phyloP scores from a whole-genome alignment of 2,797 vertebrate species.

The Gallinago nigripennis region DNA sequence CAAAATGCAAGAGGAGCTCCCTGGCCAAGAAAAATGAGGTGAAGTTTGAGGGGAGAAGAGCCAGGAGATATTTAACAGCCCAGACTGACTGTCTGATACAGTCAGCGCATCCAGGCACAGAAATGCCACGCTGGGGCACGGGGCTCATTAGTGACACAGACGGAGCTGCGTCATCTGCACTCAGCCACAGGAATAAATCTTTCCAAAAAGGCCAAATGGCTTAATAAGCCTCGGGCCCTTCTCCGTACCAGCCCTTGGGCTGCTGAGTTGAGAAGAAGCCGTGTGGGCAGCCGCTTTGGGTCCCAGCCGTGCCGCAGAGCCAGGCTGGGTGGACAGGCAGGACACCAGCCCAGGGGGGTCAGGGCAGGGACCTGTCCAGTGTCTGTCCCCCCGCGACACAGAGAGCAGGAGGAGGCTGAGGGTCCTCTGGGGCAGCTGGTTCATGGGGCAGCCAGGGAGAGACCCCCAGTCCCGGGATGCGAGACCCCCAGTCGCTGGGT shows the following conservation, averaged over 20 bases:
- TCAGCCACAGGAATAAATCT: neutral
- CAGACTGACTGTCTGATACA: neutral
- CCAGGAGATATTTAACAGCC: neutral
- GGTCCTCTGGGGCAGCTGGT: neutral
- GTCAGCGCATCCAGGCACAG: neutral
- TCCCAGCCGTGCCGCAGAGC: neutral
- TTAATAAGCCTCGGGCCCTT: neutral
- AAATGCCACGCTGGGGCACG: neutral
- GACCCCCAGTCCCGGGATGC: rapidly evolving
- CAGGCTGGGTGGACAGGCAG: neutral
- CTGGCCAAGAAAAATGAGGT: neutral
- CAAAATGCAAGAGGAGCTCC: neutral
- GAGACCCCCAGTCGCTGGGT: rapidly evolving
- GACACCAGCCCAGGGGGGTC: neutral
- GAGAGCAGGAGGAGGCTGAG: neutral
- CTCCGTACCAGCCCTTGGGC: neutral
- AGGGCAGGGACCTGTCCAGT: too few relatives aligned
- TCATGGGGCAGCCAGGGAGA: neutral
- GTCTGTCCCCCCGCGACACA: rapidly evolving
- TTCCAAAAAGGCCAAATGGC: neutral
- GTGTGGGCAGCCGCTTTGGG: too few relatives aligned
- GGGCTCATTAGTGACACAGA: neutral
- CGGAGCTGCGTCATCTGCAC: neutral
- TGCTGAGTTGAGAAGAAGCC: neutral
- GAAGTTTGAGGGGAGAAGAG: neutral